These are phyloP conservation scores for Pygmarrhopalites habei DNA, from an alignment of 1,140 invertebrate genomes.

Conservation along the genomic window DNA sequence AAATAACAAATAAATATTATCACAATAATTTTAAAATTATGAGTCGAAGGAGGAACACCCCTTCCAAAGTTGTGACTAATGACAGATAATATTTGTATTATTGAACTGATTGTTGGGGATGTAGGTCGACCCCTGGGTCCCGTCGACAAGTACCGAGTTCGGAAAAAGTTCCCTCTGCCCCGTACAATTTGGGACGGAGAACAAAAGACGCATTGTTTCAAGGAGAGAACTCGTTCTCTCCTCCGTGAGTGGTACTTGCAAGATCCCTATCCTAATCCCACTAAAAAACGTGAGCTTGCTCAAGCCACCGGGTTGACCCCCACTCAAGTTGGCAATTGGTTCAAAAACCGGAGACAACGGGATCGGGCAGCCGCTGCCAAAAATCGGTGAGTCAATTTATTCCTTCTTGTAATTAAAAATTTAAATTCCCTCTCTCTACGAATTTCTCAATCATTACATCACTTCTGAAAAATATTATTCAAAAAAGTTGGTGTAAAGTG, in stretches of 20 bases:
- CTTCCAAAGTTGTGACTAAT: no score
- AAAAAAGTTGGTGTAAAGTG: no score
- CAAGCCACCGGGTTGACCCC: slow-evolving; percentile 94
- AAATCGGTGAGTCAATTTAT: slow-evolving; percentile 66
- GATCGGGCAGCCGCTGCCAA: slow-evolving; percentile 98
- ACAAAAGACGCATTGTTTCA: slow-evolving; percentile 99
- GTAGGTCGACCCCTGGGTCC: slow-evolving; percentile 92
- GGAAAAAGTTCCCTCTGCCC: slow-evolving; percentile 97
- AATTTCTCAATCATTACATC: no score
- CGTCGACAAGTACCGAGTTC: slow-evolving; percentile 98
- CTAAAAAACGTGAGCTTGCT: slow-evolving; percentile 95
- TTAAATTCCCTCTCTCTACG: no score
- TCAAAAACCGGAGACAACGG: slow-evolving; percentile 96
- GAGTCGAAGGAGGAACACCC: no score
- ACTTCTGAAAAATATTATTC: no score
- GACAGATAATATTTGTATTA: no score
- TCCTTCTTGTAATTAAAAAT: no score
- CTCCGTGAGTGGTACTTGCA: slow-evolving; percentile 97
- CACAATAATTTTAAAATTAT: no score
- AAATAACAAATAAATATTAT: no score
- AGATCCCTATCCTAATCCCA: slow-evolving; percentile 85
- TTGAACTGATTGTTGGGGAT: no score
- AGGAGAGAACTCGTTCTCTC: slow-evolving; percentile 90
- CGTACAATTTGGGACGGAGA: slow-evolving; percentile 99
- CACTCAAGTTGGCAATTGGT: slow-evolving; percentile 99